phyloP scores from a whole-genome alignment of 2,888 invertebrate genomes.

The Chloromyia formosa region DNA sequence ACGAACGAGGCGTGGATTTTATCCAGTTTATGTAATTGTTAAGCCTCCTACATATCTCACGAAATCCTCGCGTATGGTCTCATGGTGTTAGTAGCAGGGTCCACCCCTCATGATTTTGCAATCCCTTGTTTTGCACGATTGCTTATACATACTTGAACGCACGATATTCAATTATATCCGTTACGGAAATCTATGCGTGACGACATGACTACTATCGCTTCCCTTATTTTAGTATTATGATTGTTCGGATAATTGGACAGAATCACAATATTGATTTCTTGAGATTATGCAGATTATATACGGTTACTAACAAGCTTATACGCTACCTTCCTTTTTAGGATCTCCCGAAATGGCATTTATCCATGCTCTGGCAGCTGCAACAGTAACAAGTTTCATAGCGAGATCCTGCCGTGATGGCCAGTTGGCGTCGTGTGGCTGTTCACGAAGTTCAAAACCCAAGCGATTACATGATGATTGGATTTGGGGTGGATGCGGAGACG shows the following conservation, averaged over 20 bases:
- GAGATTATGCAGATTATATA: background rate
- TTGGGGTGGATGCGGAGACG: slow-evolving; percentile 98
- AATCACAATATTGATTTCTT: background rate
- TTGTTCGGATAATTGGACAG: background rate
- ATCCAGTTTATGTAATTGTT: background rate
- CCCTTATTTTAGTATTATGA: background rate
- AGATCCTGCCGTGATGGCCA: slow-evolving; percentile 92
- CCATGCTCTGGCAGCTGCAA: slow-evolving; percentile 88
- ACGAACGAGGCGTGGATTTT: background rate
- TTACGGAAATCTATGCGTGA: background rate
- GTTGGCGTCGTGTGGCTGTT: slow-evolving; percentile 90
- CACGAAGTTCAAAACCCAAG: slow-evolving; percentile 80
- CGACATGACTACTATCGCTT: background rate
- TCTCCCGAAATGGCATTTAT: slow-evolving; percentile 91
- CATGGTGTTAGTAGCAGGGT: background rate
- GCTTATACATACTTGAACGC: background rate
- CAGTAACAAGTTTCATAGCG: slow-evolving; percentile 87
- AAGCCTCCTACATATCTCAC: background rate
- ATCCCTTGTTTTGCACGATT: background rate
- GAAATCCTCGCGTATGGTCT: background rate
- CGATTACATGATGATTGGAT: slow-evolving; percentile 92
- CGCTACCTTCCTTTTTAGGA: slow-evolving; percentile 64
- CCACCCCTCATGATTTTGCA: background rate
- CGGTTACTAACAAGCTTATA: background rate
- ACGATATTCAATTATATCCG: background rate